A percentile compares a stretch with the other conserved stretches of the same genome.
These are phyloP conservation scores for Indicator indicator DNA, from an alignment of 2,113 vertebrate genomes.

Conservation along the genomic window DNA sequence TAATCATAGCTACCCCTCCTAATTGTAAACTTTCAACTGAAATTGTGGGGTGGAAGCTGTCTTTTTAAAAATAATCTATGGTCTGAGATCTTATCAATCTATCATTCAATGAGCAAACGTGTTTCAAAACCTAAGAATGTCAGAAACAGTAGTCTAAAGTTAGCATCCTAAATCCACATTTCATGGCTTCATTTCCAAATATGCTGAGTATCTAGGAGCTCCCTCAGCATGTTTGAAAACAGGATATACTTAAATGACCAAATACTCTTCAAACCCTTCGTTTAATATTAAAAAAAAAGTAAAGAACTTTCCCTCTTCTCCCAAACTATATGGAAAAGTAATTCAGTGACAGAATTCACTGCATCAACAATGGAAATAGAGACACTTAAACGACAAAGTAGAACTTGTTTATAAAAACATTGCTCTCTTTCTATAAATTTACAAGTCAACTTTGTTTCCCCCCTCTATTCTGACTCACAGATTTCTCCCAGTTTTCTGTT, in stretches of 20 bases:
- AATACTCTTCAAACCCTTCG: neutral
- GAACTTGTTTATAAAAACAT: neutral
- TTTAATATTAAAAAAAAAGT: neutral
- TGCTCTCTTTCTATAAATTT: neutral
- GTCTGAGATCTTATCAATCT: neutral
- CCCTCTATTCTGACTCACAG: neutral
- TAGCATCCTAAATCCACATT: conserved; percentile 65
- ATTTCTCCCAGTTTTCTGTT: neutral
- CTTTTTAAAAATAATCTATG: neutral
- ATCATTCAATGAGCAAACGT: neutral
- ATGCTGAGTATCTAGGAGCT: conserved; percentile 34
- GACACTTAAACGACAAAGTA: neutral
- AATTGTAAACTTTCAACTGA: neutral
- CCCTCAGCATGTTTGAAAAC: neutral
- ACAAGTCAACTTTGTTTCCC: neutral
- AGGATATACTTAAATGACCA: neutral
- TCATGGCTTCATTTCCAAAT: conserved; percentile 60
- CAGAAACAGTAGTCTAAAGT: conserved; percentile 59
- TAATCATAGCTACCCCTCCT: neutral
- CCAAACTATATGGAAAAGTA: neutral
- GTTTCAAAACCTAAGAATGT: conserved; percentile 51
- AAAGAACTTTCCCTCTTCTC: neutral
- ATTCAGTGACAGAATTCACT: neutral
- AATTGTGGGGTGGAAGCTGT: neutral
- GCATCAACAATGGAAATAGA: neutral